Percentiles rank a stretch among this genome's conserved stretches.
These are phyloP conservation scores for Lipotes vexillifer DNA, from an alignment of 2,113 vertebrate genomes.

Conservation along the genomic window DNA sequence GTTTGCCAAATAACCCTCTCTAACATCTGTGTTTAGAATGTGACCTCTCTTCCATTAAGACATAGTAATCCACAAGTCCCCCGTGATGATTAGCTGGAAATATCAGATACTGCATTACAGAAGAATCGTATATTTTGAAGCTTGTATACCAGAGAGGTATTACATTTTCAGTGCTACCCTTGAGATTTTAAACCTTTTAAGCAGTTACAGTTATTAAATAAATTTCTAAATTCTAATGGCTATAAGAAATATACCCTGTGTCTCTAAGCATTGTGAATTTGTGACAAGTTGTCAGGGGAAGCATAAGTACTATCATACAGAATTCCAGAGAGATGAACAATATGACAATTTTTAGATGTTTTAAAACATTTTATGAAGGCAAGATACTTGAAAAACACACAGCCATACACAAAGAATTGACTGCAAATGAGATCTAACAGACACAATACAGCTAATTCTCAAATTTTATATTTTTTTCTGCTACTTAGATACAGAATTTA, in stretches of 20 bases:
- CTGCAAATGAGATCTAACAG: background rate
- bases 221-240: background rate
- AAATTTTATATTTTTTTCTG: background rate
- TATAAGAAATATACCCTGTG: background rate
- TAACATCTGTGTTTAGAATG: background rate
- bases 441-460: background rate
- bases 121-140: background rate
- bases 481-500: background rate
- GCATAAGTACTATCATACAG: background rate
- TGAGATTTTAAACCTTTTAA: conserved; percentile 9
- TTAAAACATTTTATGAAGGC: background rate
- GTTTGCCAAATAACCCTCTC: background rate
- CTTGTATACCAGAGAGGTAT: background rate
- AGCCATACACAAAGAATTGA: background rate
- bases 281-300: background rate
- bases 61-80: background rate
- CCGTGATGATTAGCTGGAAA: background rate
- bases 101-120: background rate
- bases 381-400: background rate
- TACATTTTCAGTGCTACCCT: background rate
- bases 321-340: background rate
- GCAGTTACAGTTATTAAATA: background rate
- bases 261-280: background rate
- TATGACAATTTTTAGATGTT: background rate
- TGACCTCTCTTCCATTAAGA: background rate